Percentiles rank a stretch among this genome's conserved stretches.
Evolutionary conservation across 2,797 vertebrate species (phyloP).

Genomic region (Muscicapa striata): DNA sequence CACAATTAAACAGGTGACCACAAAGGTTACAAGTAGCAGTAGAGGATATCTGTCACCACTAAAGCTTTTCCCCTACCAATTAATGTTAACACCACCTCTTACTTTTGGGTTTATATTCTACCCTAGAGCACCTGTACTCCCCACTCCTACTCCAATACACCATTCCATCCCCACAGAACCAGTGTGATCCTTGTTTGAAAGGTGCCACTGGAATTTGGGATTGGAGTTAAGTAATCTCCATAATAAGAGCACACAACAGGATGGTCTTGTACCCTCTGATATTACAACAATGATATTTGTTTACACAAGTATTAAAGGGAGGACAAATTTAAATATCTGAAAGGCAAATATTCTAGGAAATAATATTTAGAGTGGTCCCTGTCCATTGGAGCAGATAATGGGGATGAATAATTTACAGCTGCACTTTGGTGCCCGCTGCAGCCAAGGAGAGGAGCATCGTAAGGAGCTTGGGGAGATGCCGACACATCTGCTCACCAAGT

Average conservation of each 20-base stretch:
- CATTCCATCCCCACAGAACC: not conserved
- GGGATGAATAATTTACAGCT: constrained; percentile 81
- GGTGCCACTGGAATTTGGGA: not conserved
- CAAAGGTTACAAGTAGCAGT: not conserved
- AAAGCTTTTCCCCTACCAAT: not conserved
- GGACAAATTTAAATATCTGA: constrained; percentile 50
- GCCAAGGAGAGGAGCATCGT: constrained; percentile 51
- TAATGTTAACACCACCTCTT: not conserved
- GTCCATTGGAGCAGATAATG: constrained; percentile 72
- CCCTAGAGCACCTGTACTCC: not conserved
- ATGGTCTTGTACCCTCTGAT: not conserved
- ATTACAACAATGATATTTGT: not conserved
- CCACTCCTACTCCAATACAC: not conserved
- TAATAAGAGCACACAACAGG: not conserved
- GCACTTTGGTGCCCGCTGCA: constrained; percentile 69
- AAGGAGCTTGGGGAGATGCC: constrained; percentile 72
- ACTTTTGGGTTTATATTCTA: not conserved
- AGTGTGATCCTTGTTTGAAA: not conserved
- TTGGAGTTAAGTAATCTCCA: not conserved
- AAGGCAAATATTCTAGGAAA: constrained; percentile 60
- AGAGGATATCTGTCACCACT: not conserved
- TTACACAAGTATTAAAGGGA: constrained; percentile 18
- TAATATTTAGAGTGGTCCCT: constrained; percentile 50
- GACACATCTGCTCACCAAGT: constrained; percentile 73
- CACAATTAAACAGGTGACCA: not conserved